Percentiles rank a stretch among this genome's conserved stretches.
phyloP scores from a whole-genome alignment of 2,113 vertebrate species.

The Hiodon alosoides region DNA sequence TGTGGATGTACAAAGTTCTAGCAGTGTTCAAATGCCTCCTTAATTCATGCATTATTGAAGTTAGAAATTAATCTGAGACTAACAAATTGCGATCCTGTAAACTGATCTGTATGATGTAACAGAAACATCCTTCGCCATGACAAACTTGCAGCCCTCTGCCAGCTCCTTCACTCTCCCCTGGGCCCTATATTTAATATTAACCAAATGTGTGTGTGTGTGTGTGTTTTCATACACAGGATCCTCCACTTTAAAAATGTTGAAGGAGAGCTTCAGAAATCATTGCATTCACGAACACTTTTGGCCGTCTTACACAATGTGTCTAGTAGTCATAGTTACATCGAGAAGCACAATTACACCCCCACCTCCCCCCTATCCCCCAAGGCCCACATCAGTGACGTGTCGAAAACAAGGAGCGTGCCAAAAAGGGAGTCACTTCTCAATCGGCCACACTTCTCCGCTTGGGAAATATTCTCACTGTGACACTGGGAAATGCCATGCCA shows the following conservation, averaged over 20 bases:
- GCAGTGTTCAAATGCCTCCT: not conserved
- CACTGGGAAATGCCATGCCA: too few relatives aligned
- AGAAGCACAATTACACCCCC: constrained; percentile 50
- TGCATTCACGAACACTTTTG: too few relatives aligned
- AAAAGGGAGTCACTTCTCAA: constrained; percentile 42
- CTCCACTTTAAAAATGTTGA: constrained; percentile 26
- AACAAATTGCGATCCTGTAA: constrained; percentile 38
- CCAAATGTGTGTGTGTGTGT: constrained; percentile 3
- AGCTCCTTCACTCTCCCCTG: constrained; percentile 17
- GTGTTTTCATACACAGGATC: not conserved
- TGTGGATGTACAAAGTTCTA: constrained; percentile 21
- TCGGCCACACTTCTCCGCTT: constrained; percentile 3
- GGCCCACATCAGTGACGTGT: constrained; percentile 60
- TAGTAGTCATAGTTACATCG: constrained; percentile 45
- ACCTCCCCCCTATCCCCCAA: constrained; percentile 46
- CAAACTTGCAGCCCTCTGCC: constrained; percentile 17
- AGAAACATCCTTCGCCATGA: constrained; percentile 24
- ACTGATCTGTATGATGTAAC: constrained; percentile 33
- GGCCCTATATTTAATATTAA: constrained; percentile 17
- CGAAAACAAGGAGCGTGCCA: constrained; percentile 46
- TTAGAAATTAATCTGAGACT: constrained; percentile 34
- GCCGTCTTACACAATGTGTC: not conserved
- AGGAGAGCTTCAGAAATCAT: constrained; percentile 29
- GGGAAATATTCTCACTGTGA: not conserved
- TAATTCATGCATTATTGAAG: constrained; percentile 50